A percentile compares a stretch with the other conserved stretches of the same genome.
Conservation (phyloP, 2,888 invertebrate genomes). For the Cerastis leucographa region DNA sequence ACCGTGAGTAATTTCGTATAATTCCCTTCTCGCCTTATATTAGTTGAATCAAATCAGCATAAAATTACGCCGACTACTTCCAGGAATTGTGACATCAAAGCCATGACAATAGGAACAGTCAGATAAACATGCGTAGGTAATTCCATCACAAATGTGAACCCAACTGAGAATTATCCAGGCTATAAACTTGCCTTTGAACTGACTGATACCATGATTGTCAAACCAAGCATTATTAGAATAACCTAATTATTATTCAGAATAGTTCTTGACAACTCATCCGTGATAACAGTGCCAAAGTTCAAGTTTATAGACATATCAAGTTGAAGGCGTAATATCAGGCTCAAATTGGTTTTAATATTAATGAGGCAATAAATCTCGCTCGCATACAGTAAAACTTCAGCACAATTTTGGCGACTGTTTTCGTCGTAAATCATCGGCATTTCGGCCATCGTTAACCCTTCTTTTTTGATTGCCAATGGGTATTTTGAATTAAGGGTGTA, state of each 20-base stretch:
- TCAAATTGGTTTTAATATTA: slow-evolving; percentile 61
- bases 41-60: slow-evolving; percentile 24
- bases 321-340: slow-evolving; percentile 25
- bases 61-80: slow-evolving; percentile 26
- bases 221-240: slow-evolving; percentile 28
- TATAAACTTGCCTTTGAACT: slow-evolving; percentile 35
- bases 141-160: slow-evolving; percentile 8
- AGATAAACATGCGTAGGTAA: slow-evolving; percentile 16
- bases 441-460: slow-evolving; percentile 43
- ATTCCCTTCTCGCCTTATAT: not conserved
- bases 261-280: slow-evolving; percentile 22
- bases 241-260: slow-evolving; percentile 23
- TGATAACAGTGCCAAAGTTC: slow-evolving; percentile 3
- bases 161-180: slow-evolving; percentile 10
- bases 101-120: slow-evolving; percentile 15
- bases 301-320: slow-evolving; percentile 48
- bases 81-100: slow-evolving; percentile 29
- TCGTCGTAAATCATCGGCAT: slow-evolving; percentile 49
- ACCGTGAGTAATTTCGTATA: not conserved
- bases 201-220: slow-evolving; percentile 29
- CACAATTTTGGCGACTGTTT: slow-evolving; percentile 46
- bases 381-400: slow-evolving; percentile 44
- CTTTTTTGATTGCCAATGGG: slow-evolving; percentile 22
- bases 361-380: slow-evolving; percentile 53
- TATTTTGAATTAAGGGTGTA: too few relatives aligned